A percentile compares a stretch with the other conserved stretches of the same genome.
phyloP scores from a whole-genome alignment of 2,797 vertebrate species.

The Micropoecilia bifurca region DNA sequence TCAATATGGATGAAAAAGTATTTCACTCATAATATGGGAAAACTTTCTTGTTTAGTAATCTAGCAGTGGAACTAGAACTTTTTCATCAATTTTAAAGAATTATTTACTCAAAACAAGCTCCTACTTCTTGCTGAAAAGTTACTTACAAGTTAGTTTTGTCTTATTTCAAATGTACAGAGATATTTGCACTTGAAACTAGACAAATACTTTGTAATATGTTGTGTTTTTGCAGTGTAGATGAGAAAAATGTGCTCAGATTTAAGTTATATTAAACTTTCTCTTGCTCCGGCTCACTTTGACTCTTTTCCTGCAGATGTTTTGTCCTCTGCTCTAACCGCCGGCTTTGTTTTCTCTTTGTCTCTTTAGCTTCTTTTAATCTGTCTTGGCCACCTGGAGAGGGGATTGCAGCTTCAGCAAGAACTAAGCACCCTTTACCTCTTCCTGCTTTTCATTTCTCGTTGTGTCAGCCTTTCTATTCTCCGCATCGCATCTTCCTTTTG shows the following conservation, averaged over 20 bases:
- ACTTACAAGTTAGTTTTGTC: too few species aligned
- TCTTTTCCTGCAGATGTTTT: conserved; percentile 41
- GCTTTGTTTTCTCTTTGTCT: conserved; percentile 84
- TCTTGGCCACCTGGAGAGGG: conserved; percentile 94
- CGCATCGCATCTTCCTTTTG: conserved; percentile 70
- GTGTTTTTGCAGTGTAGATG: background rate
- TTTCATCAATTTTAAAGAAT: too few species aligned
- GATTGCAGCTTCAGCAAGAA: conserved; percentile 92
- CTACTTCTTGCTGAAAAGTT: too few species aligned
- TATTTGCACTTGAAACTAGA: too few species aligned
- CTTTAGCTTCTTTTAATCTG: conserved; percentile 93
- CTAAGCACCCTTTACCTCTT: conserved; percentile 87
- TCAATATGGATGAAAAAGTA: too few species aligned
- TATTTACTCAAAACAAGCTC: too few species aligned
- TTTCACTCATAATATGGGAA: too few species aligned
- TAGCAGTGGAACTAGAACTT: too few species aligned
- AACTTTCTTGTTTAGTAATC: too few species aligned
- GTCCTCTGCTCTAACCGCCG: conserved; percentile 84
- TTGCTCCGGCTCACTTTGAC: conserved; percentile 31
- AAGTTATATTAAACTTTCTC: conserved; percentile 14
- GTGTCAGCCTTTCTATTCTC: conserved; percentile 70
- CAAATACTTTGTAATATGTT: too few species aligned
- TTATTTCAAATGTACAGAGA: too few species aligned
- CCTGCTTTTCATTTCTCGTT: conserved; percentile 75
- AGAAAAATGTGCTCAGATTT: conserved; percentile 12